Evolutionary conservation across 2,888 invertebrate genomes (phyloP).

Genomic region (Meteorus colon): DNA sequence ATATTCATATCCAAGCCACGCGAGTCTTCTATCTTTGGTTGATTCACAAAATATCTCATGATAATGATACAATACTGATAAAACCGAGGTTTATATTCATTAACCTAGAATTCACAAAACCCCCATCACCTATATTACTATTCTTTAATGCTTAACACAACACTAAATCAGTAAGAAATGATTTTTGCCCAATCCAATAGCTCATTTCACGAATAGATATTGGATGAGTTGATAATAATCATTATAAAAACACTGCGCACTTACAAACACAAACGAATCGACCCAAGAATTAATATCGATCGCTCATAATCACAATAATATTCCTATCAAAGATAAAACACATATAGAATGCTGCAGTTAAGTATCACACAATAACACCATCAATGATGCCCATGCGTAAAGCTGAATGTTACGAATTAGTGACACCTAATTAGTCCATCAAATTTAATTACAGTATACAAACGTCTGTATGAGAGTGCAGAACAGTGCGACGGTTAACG

Average conservation of each 20-base stretch:
- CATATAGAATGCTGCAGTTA: neutral
- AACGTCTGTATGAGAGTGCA: neutral
- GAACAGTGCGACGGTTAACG: neutral
- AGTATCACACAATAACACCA: neutral
- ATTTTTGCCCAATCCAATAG: too few relatives aligned
- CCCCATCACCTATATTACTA: neutral
- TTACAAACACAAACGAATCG: neutral
- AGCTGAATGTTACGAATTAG: constrained; percentile 10
- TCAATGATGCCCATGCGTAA: neutral
- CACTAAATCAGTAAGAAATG: too few relatives aligned
- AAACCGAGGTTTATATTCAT: neutral
- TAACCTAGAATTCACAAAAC: neutral
- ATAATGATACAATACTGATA: neutral
- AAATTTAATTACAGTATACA: constrained; percentile 38
- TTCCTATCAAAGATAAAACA: neutral
- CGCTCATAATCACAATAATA: neutral
- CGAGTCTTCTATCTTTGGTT: neutral
- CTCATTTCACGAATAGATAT: too few relatives aligned
- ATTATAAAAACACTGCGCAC: neutral
- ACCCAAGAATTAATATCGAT: neutral
- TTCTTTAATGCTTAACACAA: too few relatives aligned
- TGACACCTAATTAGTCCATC: constrained; percentile 37
- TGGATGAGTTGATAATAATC: too few relatives aligned
- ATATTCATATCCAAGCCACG: neutral
- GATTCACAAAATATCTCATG: neutral